phyloP scores from a whole-genome alignment of 1,140 invertebrate species.

The Lepidurus packardi region DNA sequence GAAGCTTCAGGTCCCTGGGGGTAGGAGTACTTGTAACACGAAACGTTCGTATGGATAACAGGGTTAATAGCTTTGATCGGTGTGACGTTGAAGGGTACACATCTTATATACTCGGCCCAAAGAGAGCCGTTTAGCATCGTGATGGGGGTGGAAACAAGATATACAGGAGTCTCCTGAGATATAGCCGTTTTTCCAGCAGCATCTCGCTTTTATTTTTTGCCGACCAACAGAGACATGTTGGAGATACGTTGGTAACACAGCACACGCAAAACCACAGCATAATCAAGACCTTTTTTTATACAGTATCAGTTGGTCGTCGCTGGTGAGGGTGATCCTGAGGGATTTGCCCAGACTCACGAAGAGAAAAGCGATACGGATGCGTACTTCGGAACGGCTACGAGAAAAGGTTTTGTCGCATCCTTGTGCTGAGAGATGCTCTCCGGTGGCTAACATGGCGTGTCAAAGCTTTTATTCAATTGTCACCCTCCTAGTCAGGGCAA shows the following conservation, averaged over 20 bases:
- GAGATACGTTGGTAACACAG: background rate
- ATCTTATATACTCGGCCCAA: no score
- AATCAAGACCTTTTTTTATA: background rate
- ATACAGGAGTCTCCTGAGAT: background rate
- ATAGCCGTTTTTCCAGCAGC: background rate
- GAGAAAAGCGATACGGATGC: background rate
- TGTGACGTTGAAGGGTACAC: background rate
- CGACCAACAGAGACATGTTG: slow-evolving; percentile 1
- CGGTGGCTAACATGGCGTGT: slow-evolving; percentile 17
- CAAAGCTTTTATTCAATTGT: slow-evolving; percentile 22
- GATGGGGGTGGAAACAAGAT: background rate
- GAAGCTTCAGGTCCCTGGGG: slow-evolving; percentile 4
- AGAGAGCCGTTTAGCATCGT: no score
- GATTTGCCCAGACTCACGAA: background rate
- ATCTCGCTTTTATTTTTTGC: background rate
- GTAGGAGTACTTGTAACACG: background rate
- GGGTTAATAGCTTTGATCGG: background rate
- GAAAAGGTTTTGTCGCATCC: slow-evolving; percentile 10
- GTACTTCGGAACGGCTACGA: background rate
- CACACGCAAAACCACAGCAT: background rate
- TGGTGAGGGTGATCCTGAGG: background rate
- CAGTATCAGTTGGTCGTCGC: background rate
- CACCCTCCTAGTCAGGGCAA: background rate
- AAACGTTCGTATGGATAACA: background rate
- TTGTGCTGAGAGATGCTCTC: background rate